A percentile compares a stretch with the other conserved stretches of the same genome.
Conservation (phyloP, 2,888 invertebrate genomes). For the Lithosia quadra region DNA sequence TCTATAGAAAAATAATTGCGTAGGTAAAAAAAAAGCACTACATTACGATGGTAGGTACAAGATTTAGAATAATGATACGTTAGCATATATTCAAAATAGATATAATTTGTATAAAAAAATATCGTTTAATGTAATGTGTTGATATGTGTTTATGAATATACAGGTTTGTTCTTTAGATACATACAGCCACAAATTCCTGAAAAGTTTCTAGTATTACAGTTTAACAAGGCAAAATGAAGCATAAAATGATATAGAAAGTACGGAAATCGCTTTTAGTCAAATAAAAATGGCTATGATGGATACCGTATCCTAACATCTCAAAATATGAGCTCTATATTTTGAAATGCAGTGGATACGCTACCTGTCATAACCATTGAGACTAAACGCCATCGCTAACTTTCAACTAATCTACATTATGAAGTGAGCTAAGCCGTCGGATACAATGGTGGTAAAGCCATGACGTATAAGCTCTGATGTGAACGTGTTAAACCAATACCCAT, state of each 20-base stretch:
- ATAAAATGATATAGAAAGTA: slow-evolving; percentile 55
- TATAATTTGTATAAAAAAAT: neutral
- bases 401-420: slow-evolving; percentile 61
- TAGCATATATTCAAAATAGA: slow-evolving; percentile 37
- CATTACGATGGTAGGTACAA: slow-evolving; percentile 29
- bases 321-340: slow-evolving; percentile 85
- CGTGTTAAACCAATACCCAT: slow-evolving; percentile 82
- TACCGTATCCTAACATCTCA: slow-evolving; percentile 68
- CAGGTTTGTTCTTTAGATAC: slow-evolving; percentile 23
- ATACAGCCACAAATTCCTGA: slow-evolving; percentile 31
- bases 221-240: slow-evolving; percentile 49
- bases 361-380: slow-evolving; percentile 55
- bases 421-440: slow-evolving; percentile 59
- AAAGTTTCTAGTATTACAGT: slow-evolving; percentile 24
- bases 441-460: slow-evolving; percentile 68
- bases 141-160: slow-evolving; percentile 18
- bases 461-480: slow-evolving; percentile 80
- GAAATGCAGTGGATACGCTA: slow-evolving; percentile 66
- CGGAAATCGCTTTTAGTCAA: slow-evolving; percentile 54
- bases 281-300: slow-evolving; percentile 53
- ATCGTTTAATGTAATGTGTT: too few relatives aligned
- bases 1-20: slow-evolving; percentile 24
- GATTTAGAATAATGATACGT: slow-evolving; percentile 50
- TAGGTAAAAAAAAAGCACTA: slow-evolving; percentile 24
- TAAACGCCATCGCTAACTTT: slow-evolving; percentile 55